Conservation (phyloP, 2,888 invertebrate genomes). For the Caenorhabditis wallacei region DNA sequence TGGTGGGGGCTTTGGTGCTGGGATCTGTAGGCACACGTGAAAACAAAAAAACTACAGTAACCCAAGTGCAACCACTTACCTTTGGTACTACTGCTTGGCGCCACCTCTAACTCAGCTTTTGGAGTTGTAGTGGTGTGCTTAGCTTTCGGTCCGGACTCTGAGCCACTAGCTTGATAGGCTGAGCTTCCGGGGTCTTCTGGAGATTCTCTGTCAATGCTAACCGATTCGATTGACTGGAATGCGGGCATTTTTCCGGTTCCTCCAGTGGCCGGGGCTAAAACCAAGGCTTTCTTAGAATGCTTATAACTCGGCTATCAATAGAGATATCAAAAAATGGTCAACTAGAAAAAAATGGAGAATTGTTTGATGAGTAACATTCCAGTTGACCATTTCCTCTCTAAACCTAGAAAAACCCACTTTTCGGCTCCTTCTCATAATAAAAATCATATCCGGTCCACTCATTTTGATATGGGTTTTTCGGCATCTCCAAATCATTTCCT, state of each 20-base stretch:
- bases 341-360: too few species aligned
- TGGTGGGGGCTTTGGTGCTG: slow-evolving; percentile 4
- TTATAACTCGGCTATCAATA: too few species aligned
- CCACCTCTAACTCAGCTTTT: slow-evolving; percentile 24
- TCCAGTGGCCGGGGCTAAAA: neutral
- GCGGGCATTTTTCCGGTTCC: slow-evolving; percentile 48
- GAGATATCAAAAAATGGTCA: too few species aligned
- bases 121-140: neutral
- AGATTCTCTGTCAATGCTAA: slow-evolving; percentile 31
- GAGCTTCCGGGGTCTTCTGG: slow-evolving; percentile 37
- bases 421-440: slow-evolving; percentile 61
- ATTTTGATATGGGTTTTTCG: slow-evolving; percentile 57
- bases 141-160: neutral
- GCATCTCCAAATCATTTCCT: slow-evolving; percentile 32
- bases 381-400: too few species aligned
- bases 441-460: slow-evolving; percentile 63
- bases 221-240: slow-evolving; percentile 35
- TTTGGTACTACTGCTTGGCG: slow-evolving; percentile 36
- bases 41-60: neutral
- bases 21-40: neutral
- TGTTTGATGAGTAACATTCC: too few species aligned
- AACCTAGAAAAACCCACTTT: neutral
- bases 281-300: too few species aligned
- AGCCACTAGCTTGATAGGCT: slow-evolving; percentile 19
- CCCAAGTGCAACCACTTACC: slow-evolving; percentile 26